Evolutionary conservation across 2,888 invertebrate genomes (phyloP), one percentile per base, ranked within the genome.

Genomic region (Zele albiditarsus): DNA sequence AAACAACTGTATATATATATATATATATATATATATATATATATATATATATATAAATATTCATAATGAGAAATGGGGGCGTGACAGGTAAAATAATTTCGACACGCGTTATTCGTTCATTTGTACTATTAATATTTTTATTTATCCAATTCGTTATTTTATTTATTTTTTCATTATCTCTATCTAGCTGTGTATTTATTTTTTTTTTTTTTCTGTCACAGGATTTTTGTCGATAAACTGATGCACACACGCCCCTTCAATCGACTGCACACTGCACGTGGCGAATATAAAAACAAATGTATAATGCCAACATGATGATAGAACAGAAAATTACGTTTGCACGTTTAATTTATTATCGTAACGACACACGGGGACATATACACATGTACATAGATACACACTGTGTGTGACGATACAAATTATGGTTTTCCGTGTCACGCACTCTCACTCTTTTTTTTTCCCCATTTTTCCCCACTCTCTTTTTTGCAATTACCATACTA

Each of bases 221-320:
- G n/a, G 20, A 49, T 49, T 53, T 68, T 31, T 49, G n/a, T 49
- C 31, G 27, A 49, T 31, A n/a, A 49, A 49, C 28, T 68, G 67
- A 68, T 31, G 10, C 46, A 49, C 31, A 42, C 25, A 63, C 66
- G 66, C 53, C 49, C 31, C 42, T 28, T 28, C 57, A 76, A 67
- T 25, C 69, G 71, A 58, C 74, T 74, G 73, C 74, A 63, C 77
- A 76, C 71, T 76, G 68, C 78, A 77, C 77, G 80, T 78, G 80
- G 77, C 80, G 25, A 42, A 76, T 75, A 71, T 74, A 78, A 79
- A 78, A 79, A 80, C 73, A 80, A 79, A 77, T 73, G 79, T 75
- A 77, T 78, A 74, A 78, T 77, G 46, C 75, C 71, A 70, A 77
- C 73, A 73, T 71, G 78, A 78, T 76, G 75, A 79, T 77, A 75